Evolutionary conservation across 2,797 vertebrate genomes (phyloP).

Genomic region (Pygocentrus nattereri): DNA sequence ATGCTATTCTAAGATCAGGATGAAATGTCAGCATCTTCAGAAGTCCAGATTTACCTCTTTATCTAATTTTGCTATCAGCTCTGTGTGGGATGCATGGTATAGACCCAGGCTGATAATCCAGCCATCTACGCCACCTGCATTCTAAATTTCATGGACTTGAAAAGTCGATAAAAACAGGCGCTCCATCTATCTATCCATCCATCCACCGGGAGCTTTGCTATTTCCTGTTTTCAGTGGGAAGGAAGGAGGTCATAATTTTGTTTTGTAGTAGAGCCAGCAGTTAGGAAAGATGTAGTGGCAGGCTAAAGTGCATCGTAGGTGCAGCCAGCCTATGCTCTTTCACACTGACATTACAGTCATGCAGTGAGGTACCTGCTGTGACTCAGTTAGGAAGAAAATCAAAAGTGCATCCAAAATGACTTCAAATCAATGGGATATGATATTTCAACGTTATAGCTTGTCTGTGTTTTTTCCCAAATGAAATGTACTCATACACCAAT

Average conservation of each 20-base stretch:
- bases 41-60: conserved; percentile 38
- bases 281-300: neutral
- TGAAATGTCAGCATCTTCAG: neutral
- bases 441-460: neutral
- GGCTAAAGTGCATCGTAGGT: neutral
- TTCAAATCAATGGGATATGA: neutral
- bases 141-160: conserved; percentile 44
- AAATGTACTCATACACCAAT: neutral
- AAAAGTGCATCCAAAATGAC: neutral
- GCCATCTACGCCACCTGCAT: conserved; percentile 17
- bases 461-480: neutral
- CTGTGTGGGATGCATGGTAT: conserved; percentile 30
- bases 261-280: neutral
- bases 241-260: conserved; percentile 8
- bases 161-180: conserved; percentile 10
- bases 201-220: conserved; percentile 5
- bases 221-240: conserved; percentile 26
- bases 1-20: conserved; percentile 5
- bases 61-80: conserved; percentile 16
- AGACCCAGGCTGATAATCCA: conserved; percentile 36
- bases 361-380: neutral
- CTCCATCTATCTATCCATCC: conserved; percentile 12
- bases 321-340: neutral
- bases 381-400: neutral
- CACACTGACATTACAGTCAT: neutral